Percentiles rank a stretch among this genome's conserved stretches.
Evolutionary conservation across 2,797 vertebrate species (phyloP).

Genomic region (Microchirus variegatus): DNA sequence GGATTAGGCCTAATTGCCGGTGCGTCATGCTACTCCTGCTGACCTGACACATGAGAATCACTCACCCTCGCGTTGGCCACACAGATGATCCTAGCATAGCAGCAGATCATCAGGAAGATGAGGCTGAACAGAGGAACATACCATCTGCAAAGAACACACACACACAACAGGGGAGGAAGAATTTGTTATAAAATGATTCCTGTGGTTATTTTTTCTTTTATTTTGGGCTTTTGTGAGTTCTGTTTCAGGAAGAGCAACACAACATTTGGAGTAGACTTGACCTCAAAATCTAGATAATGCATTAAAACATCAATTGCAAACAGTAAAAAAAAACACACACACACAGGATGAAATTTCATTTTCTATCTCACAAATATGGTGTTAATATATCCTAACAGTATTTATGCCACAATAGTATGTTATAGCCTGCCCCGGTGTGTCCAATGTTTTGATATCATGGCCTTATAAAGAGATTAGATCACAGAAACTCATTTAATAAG

Average conservation of each 20-base stretch:
- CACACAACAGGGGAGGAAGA: conserved; percentile 16
- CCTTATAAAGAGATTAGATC: conserved; percentile 11
- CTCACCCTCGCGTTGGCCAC: conserved; percentile 84
- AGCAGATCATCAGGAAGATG: conserved; percentile 87
- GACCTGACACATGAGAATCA: conserved; percentile 17
- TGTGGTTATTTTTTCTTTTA: not conserved
- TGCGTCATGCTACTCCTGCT: conserved; percentile 5
- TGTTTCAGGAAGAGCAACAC: not conserved
- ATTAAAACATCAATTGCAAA: not conserved
- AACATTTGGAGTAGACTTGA: not conserved
- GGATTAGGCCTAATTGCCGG: conserved; percentile 19
- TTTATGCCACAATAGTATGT: conserved; percentile 4
- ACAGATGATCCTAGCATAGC: conserved; percentile 86
- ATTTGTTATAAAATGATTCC: conserved; percentile 11
- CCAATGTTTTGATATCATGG: conserved; percentile 9
- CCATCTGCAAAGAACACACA: conserved; percentile 75
- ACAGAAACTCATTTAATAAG: conserved; percentile 14
- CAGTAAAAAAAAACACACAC: not conserved
- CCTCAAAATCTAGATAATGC: not conserved
- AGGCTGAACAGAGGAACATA: conserved; percentile 85
- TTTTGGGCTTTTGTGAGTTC: not conserved
- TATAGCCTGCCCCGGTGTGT: conserved; percentile 18
- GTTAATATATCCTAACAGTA: conserved; percentile 6
- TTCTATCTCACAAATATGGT: not conserved
- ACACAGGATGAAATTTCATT: conserved; percentile 8